Conservation (phyloP, 2,888 invertebrate genomes). For the Cactoblastis cactorum region DNA sequence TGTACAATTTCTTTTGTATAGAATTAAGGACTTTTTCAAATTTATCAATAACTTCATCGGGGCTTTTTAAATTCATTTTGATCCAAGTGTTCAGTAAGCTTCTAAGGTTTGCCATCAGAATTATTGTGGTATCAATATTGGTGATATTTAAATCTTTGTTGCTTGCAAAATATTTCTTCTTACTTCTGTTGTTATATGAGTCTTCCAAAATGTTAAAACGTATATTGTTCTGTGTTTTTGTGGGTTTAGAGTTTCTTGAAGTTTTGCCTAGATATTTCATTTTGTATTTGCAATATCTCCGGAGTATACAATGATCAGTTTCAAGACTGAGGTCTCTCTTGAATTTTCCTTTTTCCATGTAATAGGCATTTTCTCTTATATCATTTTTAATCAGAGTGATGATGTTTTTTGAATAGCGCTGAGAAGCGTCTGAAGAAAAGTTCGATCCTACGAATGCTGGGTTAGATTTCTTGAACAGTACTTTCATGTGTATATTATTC, state of each 20-base stretch:
- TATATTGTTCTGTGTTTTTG: conserved; percentile 40
- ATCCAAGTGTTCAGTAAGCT: conserved; percentile 50
- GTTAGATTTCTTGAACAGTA: conserved; percentile 53
- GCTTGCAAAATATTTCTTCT: conserved; percentile 14
- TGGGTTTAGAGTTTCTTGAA: conserved; percentile 41
- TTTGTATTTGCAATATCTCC: conserved; percentile 47
- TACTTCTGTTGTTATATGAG: conserved; percentile 44
- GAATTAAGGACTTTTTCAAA: conserved; percentile 47
- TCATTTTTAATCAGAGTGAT: conserved; percentile 41
- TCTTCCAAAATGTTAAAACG: conserved; percentile 37
- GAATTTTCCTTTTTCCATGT: conserved; percentile 33
- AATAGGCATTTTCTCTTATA: conserved; percentile 32
- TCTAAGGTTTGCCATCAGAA: conserved; percentile 55
- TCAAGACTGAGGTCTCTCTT: conserved; percentile 62
- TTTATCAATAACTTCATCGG: conserved; percentile 42
- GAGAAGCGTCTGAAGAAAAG: conserved; percentile 44
- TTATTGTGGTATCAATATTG: conserved; percentile 35
- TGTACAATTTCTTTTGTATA: conserved; percentile 37
- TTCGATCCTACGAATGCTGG: conserved; percentile 47
- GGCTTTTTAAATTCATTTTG: conserved; percentile 41
- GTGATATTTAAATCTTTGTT: conserved; percentile 23
- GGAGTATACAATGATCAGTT: conserved; percentile 56
- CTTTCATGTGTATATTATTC: conserved; percentile 34
- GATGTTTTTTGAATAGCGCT: conserved; percentile 35
- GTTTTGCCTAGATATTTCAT: conserved; percentile 32